These are phyloP conservation scores for Maconellicoccus hirsutus DNA, from an alignment of 1,140 invertebrate genomes.

Conservation along the genomic window DNA sequence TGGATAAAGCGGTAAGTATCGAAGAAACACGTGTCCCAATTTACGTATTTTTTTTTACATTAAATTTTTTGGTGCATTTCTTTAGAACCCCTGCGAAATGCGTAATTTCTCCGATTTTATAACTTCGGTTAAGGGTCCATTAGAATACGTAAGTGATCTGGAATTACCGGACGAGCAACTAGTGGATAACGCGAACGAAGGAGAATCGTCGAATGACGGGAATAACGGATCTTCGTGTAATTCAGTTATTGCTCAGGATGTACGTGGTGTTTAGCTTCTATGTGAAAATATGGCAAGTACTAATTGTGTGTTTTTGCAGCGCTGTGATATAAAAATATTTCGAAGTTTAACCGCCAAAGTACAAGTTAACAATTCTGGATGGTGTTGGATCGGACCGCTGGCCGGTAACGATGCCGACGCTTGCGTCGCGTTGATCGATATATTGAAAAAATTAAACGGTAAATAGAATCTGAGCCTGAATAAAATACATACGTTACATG, in stretches of 20 bases:
- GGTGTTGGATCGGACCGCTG: constrained; percentile 69
- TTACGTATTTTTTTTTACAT: background rate
- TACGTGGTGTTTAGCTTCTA: background rate
- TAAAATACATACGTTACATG: constrained; percentile 7
- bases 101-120: constrained; percentile 26
- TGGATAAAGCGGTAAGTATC: constrained; percentile 47
- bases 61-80: background rate
- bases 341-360: constrained; percentile 16
- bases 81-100: constrained; percentile 16
- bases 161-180: constrained; percentile 24
- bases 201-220: constrained; percentile 14
- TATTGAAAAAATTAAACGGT: constrained; percentile 64
- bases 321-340: constrained; percentile 12
- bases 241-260: constrained; percentile 7
- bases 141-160: constrained; percentile 30
- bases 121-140: constrained; percentile 27
- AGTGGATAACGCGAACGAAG: constrained; percentile 24
- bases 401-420: constrained; percentile 44
- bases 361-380: constrained; percentile 50
- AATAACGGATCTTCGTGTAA: constrained; percentile 11
- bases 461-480: constrained; percentile 43
- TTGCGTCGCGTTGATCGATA: constrained; percentile 46
- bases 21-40: background rate
- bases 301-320: background rate
- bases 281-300: background rate